A percentile compares a stretch with the other conserved stretches of the same genome.
These are phyloP conservation scores for Listronotus bonariensis DNA, from an alignment of 1,140 invertebrate species.

Conservation along the genomic window DNA sequence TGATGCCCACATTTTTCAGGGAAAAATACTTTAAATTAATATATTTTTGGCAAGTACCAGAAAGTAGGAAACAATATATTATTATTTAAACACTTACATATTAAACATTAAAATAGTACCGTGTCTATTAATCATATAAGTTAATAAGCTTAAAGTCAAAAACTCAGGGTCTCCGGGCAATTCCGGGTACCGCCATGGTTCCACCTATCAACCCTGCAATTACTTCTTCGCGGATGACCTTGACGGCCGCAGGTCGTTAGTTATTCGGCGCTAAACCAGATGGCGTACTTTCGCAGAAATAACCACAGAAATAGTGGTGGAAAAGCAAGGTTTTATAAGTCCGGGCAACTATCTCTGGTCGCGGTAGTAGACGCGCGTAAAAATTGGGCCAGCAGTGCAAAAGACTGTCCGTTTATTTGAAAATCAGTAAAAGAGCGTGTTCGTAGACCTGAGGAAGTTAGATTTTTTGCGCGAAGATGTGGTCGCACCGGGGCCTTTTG, in stretches of 20 bases:
- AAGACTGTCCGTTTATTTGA: slow-evolving; percentile 21
- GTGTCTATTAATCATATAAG: too few species aligned
- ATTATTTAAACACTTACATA: too few species aligned
- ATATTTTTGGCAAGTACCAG: too few species aligned
- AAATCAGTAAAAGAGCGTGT: slow-evolving; percentile 15
- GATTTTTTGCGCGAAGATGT: slow-evolving; percentile 17
- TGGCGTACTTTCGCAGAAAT: slow-evolving; percentile 34
- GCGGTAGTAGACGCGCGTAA: slow-evolving; percentile 36
- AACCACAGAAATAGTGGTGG: slow-evolving; percentile 29
- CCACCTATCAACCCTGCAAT: slow-evolving; percentile 4
- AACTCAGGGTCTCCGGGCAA: not conserved
- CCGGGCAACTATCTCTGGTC: slow-evolving; percentile 30
- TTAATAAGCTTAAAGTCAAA: too few species aligned
- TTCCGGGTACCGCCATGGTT: not conserved
- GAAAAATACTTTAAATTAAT: too few species aligned
- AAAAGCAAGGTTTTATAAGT: slow-evolving; percentile 40
- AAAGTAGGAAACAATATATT: too few species aligned
- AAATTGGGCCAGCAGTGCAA: slow-evolving; percentile 34
- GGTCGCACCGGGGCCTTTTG: slow-evolving; percentile 17
- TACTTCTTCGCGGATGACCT: slow-evolving; percentile 24
- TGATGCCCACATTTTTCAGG: too few species aligned
- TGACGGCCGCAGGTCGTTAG: slow-evolving; percentile 7
- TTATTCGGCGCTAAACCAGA: slow-evolving; percentile 18
- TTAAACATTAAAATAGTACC: too few species aligned
- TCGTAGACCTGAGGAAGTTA: slow-evolving; percentile 20